Evolutionary conservation across 1,140 invertebrate species (phyloP).

Genomic region (Vanessa tameamea): DNA sequence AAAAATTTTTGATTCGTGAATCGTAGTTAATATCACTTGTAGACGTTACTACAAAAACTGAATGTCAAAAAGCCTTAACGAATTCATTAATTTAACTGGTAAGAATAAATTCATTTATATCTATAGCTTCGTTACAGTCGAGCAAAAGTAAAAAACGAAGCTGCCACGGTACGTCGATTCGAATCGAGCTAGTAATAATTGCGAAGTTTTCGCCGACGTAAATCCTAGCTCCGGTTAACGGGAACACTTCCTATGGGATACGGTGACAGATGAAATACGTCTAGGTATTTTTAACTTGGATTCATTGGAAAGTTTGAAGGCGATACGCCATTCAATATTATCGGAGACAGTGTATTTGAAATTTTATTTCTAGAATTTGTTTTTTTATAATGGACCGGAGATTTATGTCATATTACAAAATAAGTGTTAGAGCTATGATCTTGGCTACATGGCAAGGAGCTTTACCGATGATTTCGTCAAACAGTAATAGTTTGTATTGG

Average conservation of each 20-base stretch:
- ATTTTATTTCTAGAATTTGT: not conserved
- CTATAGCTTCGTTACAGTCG: too few relatives aligned
- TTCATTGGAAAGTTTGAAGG: not conserved
- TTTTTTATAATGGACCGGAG: not conserved
- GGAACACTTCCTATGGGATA: not conserved
- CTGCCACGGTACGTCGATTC: not conserved
- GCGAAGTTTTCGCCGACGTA: not conserved
- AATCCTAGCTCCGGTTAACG: not conserved
- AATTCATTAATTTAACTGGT: too few relatives aligned
- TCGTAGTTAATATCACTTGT: too few relatives aligned
- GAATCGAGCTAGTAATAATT: not conserved
- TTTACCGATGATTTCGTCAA: too few relatives aligned
- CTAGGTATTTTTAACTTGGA: not conserved
- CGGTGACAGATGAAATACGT: constrained; percentile 1
- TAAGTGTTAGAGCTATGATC: too few relatives aligned
- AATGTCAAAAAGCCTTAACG: too few relatives aligned
- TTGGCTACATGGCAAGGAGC: too few relatives aligned
- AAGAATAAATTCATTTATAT: too few relatives aligned
- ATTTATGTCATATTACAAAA: too few relatives aligned
- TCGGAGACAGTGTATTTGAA: not conserved
- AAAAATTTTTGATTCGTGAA: too few relatives aligned
- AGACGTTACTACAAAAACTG: too few relatives aligned
- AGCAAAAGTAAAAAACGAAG: not conserved
- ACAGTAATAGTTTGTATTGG: too few relatives aligned
- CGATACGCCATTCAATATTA: not conserved